Evolutionary conservation across 2,113 vertebrate species (phyloP).

Genomic region (Bubo blakistoni): DNA sequence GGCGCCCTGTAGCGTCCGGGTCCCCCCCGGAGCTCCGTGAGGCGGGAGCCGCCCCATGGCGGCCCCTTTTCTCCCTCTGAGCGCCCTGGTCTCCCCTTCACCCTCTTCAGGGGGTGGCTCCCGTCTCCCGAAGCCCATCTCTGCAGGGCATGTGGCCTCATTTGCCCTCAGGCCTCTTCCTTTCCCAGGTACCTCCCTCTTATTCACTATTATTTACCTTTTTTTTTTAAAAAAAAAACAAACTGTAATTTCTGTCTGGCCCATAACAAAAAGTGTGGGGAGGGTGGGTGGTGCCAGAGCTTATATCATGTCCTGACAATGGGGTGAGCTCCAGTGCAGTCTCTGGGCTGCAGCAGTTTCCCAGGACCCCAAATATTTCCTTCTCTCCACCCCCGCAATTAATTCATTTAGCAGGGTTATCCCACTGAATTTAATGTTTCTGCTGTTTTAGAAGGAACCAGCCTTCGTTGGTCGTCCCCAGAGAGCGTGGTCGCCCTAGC

Average conservation of each 20-base stretch:
- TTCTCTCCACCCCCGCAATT: too few species aligned
- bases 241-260: not conserved
- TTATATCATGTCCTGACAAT: not conserved
- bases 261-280: not conserved
- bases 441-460: not conserved
- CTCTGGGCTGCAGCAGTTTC: fast-evolving
- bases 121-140: not conserved
- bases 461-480: too few species aligned
- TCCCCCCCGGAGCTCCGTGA: not conserved
- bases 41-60: not conserved
- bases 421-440: not conserved
- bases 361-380: not conserved
- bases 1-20: not conserved
- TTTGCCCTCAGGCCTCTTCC: not conserved
- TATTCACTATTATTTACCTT: not conserved
- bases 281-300: not conserved
- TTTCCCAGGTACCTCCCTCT: too few species aligned
- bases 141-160: not conserved
- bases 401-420: fast-evolving
- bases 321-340: not conserved
- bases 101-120: too few species aligned
- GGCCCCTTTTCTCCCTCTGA: fast-evolving
- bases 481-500: not conserved
- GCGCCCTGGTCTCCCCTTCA: not conserved
- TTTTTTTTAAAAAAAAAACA: not conserved